Evolutionary conservation across 2,888 invertebrate species (phyloP).

Genomic region (Seira sanloemensis): DNA sequence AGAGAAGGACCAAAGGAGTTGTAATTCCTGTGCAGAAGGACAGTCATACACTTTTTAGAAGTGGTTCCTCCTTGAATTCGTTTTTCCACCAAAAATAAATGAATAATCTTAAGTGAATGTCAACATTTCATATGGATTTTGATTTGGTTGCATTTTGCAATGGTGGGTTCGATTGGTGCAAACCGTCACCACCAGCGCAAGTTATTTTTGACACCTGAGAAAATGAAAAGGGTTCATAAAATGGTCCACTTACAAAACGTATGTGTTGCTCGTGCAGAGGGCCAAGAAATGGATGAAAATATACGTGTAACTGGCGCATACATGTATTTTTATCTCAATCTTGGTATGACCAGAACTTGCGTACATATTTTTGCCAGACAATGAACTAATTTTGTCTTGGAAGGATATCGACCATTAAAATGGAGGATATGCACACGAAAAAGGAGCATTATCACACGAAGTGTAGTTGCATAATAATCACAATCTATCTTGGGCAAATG

Average conservation of each 20-base stretch:
- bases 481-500: too few species aligned
- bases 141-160: too few species aligned
- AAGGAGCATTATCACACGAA: too few species aligned
- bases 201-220: background rate
- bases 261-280: background rate
- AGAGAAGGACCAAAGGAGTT: constrained; percentile 59
- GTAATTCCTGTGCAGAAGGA: constrained; percentile 60
- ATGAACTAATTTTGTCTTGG: constrained; percentile 56
- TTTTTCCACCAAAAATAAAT: constrained; percentile 57
- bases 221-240: background rate
- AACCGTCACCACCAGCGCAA: constrained; percentile 44
- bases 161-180: background rate
- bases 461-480: too few species aligned
- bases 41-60: constrained; percentile 57
- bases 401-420: constrained; percentile 61
- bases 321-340: background rate
- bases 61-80: constrained; percentile 60
- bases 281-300: background rate
- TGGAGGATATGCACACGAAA: constrained; percentile 48
- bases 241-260: background rate
- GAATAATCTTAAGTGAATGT: constrained; percentile 57
- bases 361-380: constrained; percentile 20
- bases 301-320: background rate
- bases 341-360: background rate
- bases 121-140: too few species aligned